Evolutionary conservation across 92 coral and sea anemone genomes (phyloP).

Genomic region (Bergia puertoricense): DNA sequence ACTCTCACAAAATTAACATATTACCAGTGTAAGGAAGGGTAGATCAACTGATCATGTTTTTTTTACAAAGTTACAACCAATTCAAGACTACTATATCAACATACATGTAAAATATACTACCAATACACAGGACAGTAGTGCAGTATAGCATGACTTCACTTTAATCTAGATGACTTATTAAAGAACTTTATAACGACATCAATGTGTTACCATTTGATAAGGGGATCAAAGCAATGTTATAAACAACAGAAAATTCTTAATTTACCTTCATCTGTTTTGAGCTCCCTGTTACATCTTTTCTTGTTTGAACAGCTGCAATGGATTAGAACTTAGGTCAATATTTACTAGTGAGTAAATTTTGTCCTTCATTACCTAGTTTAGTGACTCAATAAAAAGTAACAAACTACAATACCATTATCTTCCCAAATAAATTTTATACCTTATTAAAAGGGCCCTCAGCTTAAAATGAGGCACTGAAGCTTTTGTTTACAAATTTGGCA

Average conservation of each 20-base stretch:
- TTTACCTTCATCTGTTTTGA: conserved; percentile 94
- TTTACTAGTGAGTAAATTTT: no score
- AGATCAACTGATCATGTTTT: neutral
- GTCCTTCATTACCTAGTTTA: neutral
- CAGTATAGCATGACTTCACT: neutral
- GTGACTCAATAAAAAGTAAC: neutral
- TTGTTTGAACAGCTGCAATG: conserved; percentile 83
- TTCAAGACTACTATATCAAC: neutral
- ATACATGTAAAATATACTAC: neutral
- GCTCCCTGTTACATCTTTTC: conserved; percentile 82
- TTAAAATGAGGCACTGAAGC: no score
- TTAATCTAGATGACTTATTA: neutral
- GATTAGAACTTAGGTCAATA: neutral
- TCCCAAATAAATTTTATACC: no score
- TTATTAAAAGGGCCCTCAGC: no score
- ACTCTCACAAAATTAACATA: neutral
- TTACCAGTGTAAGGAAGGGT: neutral
- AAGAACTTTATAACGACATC: neutral
- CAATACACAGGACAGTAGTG: neutral
- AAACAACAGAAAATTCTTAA: conserved; percentile 1
- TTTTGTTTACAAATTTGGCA: no score
- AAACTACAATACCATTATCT: neutral
- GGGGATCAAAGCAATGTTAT: neutral
- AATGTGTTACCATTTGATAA: no score
- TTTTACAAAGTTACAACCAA: neutral